Base-by-base conservation (phyloP, 2,113 vertebrate species). In the Pseudolaguvia tuberculata region DNA sequence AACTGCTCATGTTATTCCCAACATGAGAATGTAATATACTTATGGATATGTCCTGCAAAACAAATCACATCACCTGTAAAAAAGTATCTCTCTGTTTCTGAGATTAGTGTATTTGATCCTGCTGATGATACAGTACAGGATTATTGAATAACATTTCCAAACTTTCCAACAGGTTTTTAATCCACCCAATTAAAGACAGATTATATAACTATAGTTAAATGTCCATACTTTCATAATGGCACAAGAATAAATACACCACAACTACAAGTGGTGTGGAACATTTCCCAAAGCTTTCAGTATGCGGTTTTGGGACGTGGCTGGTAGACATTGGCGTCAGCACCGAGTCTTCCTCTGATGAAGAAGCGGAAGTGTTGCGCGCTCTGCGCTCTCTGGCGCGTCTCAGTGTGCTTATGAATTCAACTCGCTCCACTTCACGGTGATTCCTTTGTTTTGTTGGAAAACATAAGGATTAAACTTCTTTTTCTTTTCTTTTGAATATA, bases 301-400 rank as follows among this genome's bases (percentile, higher is more conserved):
- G 61, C n/a, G 39, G 5, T 45, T 63, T 63, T 50, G 48, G 23
- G 63, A 67, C 25, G 63, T 50, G 39, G 39, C 39, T 21, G 6
- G 21, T 47, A 25, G 21, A 39, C 13, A 50, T 27, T 57, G 76
- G 78, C 77, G 80, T 79, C 73, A 79, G 75, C 25, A 12, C 15
- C 5, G 21, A 47, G 21, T 47, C 48, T 20, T 47, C 9, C 11
- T 31, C 39, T 73, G 52, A 77, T 77, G 66, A 83, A 83, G 77
- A 83, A 84, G 87, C 85, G 85, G 87, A 86, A 89, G 80, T 83
- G 70, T 73, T 55, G 55, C 23, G 67, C 59, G 68, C 18, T 57
- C 45, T 58, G 52, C n/a, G n/a, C 68, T 59, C 61, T 57, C 75
- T 81, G 81, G 82, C 78, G 81, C 20, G 59, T 61, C 51, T 59